Evolutionary conservation across 1,140 invertebrate genomes (phyloP), one percentile per base, ranked within the genome.

Genomic region (Cotesia glomerata): DNA sequence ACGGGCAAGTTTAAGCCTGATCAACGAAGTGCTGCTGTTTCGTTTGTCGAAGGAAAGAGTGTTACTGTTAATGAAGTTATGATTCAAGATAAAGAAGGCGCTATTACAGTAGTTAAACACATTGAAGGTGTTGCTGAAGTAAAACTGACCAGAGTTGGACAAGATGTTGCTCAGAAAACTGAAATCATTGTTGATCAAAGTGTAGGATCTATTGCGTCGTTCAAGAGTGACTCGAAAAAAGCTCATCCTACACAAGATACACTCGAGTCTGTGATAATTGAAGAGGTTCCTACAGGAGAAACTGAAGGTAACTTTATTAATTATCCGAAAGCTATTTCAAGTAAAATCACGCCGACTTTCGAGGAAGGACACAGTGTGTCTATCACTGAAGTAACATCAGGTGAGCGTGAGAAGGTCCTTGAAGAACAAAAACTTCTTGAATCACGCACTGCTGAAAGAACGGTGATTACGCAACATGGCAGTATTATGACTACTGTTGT

Each of bases 41-140:
- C 74, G 18, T 82, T 90, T 63, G 81, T 84, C 39, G 84, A 88
- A 71, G 83, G 81, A 45, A 86, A 87, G 75, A 82, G 87, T 71
- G 56, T 91, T 5, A 85, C 79, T 1, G 80, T 90, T 16, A 86
- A 84, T 52, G 80, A 90, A 79, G 81, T 89, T 4, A 74, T 85
- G 32, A 59, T 80, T 0, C 79, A 89, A 56, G 89, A 90, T 64
- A 85, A 85, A 74, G 85, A 89, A 79, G 81, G 69, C 26, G 64
- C 49, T 3, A 73, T 81, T 13, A 75, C 18, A 3, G 52, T 78
- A 14, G 14, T 45, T 1, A 78, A 77, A 66, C 72, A 69, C 5
- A 76, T 77, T 34, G 74, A 77, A 16, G 77, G 52, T 59, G 73
- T 71, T 8, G 81, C 81, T 13, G 65, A 72, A 4, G 2, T 82